Evolutionary conservation across 2,113 vertebrate species (phyloP).

Genomic region (Puma concolor): DNA sequence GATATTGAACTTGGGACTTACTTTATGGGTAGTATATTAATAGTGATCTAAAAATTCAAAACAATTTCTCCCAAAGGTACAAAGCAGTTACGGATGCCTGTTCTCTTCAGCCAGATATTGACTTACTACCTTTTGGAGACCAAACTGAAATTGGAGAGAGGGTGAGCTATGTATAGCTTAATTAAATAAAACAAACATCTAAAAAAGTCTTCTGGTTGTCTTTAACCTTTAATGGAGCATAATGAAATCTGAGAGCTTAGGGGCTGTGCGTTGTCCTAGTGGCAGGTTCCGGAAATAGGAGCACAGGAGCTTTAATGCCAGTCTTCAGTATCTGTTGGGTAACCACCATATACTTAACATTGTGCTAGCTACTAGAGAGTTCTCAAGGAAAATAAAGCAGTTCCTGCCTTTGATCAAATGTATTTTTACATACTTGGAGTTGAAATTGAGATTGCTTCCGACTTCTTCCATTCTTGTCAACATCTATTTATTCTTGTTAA

Average conservation of each 20-base stretch:
- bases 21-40: background rate
- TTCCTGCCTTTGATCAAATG: background rate
- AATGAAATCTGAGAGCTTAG: background rate
- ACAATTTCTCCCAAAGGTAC: constrained; percentile 88
- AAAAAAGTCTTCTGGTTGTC: background rate
- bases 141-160: constrained; percentile 99
- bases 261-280: background rate
- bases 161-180: constrained; percentile 84
- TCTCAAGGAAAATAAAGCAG: background rate
- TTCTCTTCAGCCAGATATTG: constrained; percentile 98
- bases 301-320: background rate
- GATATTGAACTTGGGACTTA: background rate
- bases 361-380: background rate
- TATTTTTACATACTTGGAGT: background rate
- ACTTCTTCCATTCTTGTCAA: background rate
- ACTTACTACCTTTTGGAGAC: constrained; percentile 97
- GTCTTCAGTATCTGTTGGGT: background rate
- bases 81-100: constrained; percentile 98
- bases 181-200: background rate
- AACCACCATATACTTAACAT: background rate
- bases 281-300: background rate
- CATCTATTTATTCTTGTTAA: constrained; percentile 17
- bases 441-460: background rate
- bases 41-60: constrained; percentile 15
- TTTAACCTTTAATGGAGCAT: background rate